These are phyloP conservation scores for Thalassophryne amazonica DNA, from an alignment of 2,797 vertebrate genomes.

Conservation along the genomic window DNA sequence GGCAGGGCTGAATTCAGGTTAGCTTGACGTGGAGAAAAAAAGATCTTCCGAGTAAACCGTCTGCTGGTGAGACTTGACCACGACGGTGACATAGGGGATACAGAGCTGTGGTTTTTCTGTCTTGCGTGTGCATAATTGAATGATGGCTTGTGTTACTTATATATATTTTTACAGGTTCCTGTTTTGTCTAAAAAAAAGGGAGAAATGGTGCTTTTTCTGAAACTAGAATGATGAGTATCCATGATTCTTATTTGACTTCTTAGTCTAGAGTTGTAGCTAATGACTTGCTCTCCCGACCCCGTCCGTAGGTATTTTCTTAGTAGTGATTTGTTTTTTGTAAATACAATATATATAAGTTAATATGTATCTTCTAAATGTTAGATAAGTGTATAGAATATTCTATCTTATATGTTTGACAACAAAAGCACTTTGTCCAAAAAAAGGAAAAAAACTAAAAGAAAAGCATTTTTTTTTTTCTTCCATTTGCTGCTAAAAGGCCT, in stretches of 20 bases:
- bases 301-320: conserved; percentile 74
- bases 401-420: conserved; percentile 88
- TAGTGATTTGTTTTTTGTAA: conserved; percentile 70
- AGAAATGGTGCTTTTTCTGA: conserved; percentile 73
- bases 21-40: conserved; percentile 14
- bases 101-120: conserved; percentile 35
- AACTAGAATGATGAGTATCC: conserved; percentile 64
- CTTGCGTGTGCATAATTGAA: conserved; percentile 24
- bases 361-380: conserved; percentile 89
- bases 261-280: conserved; percentile 70
- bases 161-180: conserved; percentile 61
- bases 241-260: conserved; percentile 58
- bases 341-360: conserved; percentile 71
- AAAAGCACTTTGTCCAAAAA: conserved; percentile 98
- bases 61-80: too few relatives aligned
- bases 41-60: conserved; percentile 26
- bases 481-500: conserved; percentile 99
- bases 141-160: conserved; percentile 45
- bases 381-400: conserved; percentile 86
- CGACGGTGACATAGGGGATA: too few relatives aligned
- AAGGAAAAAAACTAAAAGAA: conserved; percentile 77
- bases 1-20: conserved; percentile 19
- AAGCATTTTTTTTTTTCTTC: conserved; percentile 93
- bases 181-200: conserved; percentile 76
- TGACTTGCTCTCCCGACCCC: conserved; percentile 63